These are phyloP conservation scores for Crocodylus rhombifer DNA, from an alignment of 2,797 vertebrate genomes.

Conservation along the genomic window DNA sequence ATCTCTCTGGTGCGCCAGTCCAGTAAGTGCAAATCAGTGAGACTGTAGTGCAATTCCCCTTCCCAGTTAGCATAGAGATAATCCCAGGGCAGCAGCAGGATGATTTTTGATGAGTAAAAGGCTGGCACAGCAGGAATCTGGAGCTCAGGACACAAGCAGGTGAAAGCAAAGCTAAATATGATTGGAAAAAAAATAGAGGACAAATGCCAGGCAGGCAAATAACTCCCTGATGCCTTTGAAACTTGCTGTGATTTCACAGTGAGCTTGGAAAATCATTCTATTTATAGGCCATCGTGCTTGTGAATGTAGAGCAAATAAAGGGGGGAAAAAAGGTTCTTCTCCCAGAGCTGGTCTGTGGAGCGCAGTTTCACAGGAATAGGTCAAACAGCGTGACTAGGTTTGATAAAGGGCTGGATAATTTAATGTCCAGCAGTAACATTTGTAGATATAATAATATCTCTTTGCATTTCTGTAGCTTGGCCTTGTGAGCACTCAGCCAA, in stretches of 20 bases:
- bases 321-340: neutral
- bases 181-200: neutral
- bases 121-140: neutral
- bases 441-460: neutral
- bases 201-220: neutral
- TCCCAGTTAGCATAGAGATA: neutral
- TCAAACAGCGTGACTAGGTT: slow-evolving; percentile 4
- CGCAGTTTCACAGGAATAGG: neutral
- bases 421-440: slow-evolving; percentile 41
- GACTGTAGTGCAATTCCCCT: neutral
- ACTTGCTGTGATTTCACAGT: slow-evolving; percentile 56
- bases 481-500: neutral
- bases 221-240: neutral
- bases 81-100: neutral
- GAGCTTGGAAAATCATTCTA: slow-evolving; percentile 56
- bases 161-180: neutral
- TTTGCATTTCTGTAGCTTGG: neutral
- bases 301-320: slow-evolving; percentile 68
- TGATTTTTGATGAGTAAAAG: neutral
- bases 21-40: neutral
- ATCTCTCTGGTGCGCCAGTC: neutral
- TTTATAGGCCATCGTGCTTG: slow-evolving; percentile 62
- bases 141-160: neutral
- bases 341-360: slow-evolving; percentile 22
- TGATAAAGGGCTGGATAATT: slow-evolving; percentile 53